A percentile compares a stretch with the other conserved stretches of the same genome.
These are phyloP conservation scores for Tor tambroides DNA, from an alignment of 2,113 vertebrate species.

Conservation along the genomic window DNA sequence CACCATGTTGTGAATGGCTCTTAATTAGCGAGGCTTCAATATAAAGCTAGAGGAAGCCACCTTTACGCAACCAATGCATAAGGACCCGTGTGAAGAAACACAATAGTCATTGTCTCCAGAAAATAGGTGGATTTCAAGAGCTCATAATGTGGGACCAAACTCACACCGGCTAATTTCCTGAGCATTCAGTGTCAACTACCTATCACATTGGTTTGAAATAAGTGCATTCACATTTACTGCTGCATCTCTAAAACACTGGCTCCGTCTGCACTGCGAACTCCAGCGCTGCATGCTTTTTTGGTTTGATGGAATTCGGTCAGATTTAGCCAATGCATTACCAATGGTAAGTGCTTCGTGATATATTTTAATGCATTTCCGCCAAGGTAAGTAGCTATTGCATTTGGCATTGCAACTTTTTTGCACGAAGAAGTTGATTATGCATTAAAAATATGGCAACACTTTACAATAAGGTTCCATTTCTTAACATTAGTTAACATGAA, in stretches of 20 bases:
- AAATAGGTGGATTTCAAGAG: conserved; percentile 43
- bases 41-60: conserved; percentile 40
- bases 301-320: background rate
- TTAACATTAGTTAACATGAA: background rate
- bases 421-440: background rate
- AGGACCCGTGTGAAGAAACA: conserved; percentile 27
- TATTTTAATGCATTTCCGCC: background rate
- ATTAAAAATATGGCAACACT: conserved; percentile 2
- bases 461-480: background rate
- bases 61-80: conserved; percentile 43
- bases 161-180: conserved; percentile 52
- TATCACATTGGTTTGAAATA: conserved; percentile 61
- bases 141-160: conserved; percentile 35
- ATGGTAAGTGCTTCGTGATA: background rate
- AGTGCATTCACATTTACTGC: conserved; percentile 60
- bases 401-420: background rate
- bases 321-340: background rate
- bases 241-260: conserved; percentile 2
- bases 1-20: conserved; percentile 31
- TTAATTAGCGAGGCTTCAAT: conserved; percentile 27
- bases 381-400: background rate
- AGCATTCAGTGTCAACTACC: conserved; percentile 64
- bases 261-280: background rate
- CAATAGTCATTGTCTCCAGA: conserved; percentile 49
- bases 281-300: background rate